phyloP scores from a whole-genome alignment of 23 tunicate genomes.

The Corella eumyota region DNA sequence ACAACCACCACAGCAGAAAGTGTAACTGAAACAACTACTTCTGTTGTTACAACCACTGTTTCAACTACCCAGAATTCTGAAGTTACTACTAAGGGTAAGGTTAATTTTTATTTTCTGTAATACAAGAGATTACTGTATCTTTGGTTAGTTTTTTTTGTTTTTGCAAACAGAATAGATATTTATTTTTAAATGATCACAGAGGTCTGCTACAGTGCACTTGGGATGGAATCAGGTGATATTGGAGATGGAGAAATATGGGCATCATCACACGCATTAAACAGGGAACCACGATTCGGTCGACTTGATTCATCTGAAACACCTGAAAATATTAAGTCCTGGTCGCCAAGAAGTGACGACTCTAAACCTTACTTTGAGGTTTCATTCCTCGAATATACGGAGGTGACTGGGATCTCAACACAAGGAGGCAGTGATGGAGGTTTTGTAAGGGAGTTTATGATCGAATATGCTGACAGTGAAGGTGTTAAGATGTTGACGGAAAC shows the following conservation, averaged over 20 bases:
- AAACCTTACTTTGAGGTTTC: constrained; percentile 51
- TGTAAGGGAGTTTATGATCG: constrained; percentile 29
- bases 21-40: background rate
- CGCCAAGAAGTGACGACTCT: constrained; percentile 49
- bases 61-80: constrained; percentile 49
- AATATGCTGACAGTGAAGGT: constrained; percentile 32
- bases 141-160: background rate
- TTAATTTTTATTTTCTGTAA: background rate
- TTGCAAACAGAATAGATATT: too few species aligned
- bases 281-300: constrained; percentile 41
- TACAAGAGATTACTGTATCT: background rate
- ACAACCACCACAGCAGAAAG: constrained; percentile 9
- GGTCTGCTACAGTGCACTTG: constrained; percentile 46
- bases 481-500: constrained; percentile 21
- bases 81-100: constrained; percentile 42
- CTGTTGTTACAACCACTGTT: constrained; percentile 28
- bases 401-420: constrained; percentile 68
- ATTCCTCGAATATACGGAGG: constrained; percentile 39
- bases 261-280: constrained; percentile 28
- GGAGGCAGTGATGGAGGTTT: constrained; percentile 56
- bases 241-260: constrained; percentile 44
- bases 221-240: constrained; percentile 67
- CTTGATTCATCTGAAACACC: constrained; percentile 2
- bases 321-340: constrained; percentile 28
- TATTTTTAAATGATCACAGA: too few species aligned